Evolutionary conservation across 2,113 vertebrate genomes (phyloP), one percentile per base, ranked within the genome.

Genomic region (Cranoglanis bouderius): DNA sequence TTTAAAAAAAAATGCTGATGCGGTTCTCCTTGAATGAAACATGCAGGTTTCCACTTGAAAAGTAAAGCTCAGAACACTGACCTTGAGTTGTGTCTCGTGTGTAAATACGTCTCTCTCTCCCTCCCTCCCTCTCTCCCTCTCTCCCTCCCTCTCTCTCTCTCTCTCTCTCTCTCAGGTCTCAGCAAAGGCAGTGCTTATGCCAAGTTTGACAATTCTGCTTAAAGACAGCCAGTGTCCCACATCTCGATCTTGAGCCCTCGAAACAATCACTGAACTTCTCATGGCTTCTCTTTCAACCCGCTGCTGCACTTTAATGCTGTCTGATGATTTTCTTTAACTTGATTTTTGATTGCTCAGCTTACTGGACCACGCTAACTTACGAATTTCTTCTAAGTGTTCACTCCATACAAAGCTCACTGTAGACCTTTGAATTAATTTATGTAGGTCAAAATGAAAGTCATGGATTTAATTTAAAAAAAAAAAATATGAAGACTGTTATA

Each of bases 161-260:
- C 90, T 91, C 4, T 92, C 26, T 92, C 86, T 91, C 59, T 90
- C 8, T 29, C 88, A 96, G 96, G 96, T 88, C 93, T 96, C n/a
- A 91, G 82, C 84, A 94, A 92, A 26, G 92, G 86, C 75, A 96
- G 95, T 86, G 94, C 93, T 1, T 96, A 96, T 82, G 93, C 95
- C 88, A 94, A 82, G 93, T 96, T 95, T 92, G 91, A 92, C 24
- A 92, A 90, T 46, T 14, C 87, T 57, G 57, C 32, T 57, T 90
- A 87, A 91, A 53, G 14, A 70, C 21, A 83, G 6, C 57, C 21
- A 49, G 19, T 21, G 46, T 85, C 65, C 18, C 43, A 40, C 67
- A 26, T 55, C 61, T 24, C 3, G 6, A 40, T 51, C n/a, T 12
- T 14, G 16, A 40, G 13, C 61, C 57, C 59, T 57, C 49, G n/a